A percentile compares a stretch with the other conserved stretches of the same genome.
Conservation (phyloP, 2,888 invertebrate species). For the Heteromyza rotundicornis region DNA sequence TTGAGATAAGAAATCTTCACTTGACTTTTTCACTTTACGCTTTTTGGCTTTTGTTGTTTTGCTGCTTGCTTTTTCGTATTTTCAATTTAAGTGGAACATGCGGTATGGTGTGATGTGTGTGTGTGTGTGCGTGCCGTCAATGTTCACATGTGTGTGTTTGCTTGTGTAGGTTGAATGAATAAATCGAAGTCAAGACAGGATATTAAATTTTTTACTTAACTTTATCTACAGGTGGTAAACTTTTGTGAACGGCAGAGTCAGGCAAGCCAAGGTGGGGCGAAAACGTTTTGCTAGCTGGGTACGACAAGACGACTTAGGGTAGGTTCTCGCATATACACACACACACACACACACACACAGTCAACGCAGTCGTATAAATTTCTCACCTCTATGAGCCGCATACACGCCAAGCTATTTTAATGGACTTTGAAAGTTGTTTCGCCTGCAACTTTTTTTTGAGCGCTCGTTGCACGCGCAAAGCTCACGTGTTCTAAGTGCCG, state of each 20-base stretch:
- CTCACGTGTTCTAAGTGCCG: not conserved
- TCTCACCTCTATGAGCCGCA: conserved; percentile 25
- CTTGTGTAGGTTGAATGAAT: conserved; percentile 13
- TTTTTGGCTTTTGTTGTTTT: not conserved
- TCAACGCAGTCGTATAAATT: conserved; percentile 11
- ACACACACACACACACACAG: conserved; percentile 18
- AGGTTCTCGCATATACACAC: not conserved
- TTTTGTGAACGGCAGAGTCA: conserved; percentile 13
- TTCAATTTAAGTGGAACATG: conserved; percentile 8
- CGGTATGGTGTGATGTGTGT: not conserved
- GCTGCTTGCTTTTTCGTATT: no score
- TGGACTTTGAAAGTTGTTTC: conserved; percentile 46
- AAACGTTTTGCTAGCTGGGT: no score
- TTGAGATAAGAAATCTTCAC: conserved; percentile 22
- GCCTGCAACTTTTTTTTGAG: not conserved
- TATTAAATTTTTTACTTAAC: conserved; percentile 39
- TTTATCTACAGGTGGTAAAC: conserved; percentile 40
- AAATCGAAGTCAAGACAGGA: conserved; percentile 37
- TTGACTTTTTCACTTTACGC: conserved; percentile 15
- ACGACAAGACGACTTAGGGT: no score
- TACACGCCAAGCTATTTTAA: conserved; percentile 36
- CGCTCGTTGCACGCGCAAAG: not conserved
- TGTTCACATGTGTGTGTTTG: not conserved
- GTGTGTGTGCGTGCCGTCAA: conserved; percentile 1
- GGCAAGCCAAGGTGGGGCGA: not conserved